Base-by-base conservation (phyloP, 1,140 invertebrate species). In the Drosophila miranda region DNA sequence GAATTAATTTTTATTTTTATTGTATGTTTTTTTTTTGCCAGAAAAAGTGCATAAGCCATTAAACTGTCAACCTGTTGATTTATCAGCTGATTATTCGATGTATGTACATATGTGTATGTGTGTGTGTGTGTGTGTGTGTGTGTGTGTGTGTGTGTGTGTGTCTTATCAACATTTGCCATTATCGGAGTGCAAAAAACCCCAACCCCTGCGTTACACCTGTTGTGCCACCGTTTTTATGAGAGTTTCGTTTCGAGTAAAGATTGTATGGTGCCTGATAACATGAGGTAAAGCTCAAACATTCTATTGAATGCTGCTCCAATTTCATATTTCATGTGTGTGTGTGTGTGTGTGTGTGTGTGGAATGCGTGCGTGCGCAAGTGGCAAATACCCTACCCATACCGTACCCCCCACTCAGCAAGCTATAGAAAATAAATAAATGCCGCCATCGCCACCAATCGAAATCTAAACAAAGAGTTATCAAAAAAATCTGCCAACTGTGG, bases 401-500 rank as follows among this genome's bases (percentile, higher is more conserved):
- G 6, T 6, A 16, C 26, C 14, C 19, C 9, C 0, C 8, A 19
- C n/a, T 26, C 8, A 16, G 23, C 30, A 16, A 13, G 34, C 50
- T 50, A 48, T 34, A 56, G 26, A 57, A 42, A 63, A 72, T 63
- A 73, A 73, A 72, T 64, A 73, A 73, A 73, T 73, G 70, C 58
- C 69, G 44, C 70, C 46, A 38, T 51, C 69, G 44, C 70, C 46
- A 38, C 34, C 70, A 73, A 73, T 73, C 69, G 70, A 73, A 73
- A 73, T 73, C 70, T 73, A 73, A 73, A 73, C 58, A 70, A 70
- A 69, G 64, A 73, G 59, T 73, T 73, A 68, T 68, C 5, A 26
- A 68, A 67, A 68, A 72, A 73, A 73, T 69, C 64, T 70, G 67
- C 58, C 64, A 73, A 56, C 69, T 63, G 58, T 30, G 34, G 34